A percentile compares a stretch with the other conserved stretches of the same genome.
phyloP scores from a whole-genome alignment of 2,113 vertebrate species.

The Mormyrus lacerda region DNA sequence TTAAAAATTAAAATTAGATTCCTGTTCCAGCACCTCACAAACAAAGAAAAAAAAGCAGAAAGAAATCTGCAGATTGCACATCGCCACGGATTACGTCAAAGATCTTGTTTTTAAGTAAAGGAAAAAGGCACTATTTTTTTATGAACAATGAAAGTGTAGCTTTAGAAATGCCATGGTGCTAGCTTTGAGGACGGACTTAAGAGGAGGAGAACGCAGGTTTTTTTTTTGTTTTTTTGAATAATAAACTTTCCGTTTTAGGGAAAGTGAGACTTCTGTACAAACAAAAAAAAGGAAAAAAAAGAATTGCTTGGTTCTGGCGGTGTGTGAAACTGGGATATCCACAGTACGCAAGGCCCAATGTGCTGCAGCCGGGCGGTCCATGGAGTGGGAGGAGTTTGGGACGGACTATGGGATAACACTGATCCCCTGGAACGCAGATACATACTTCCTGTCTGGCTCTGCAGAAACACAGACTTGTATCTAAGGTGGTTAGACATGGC shows the following conservation, averaged over 20 bases:
- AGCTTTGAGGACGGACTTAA: slow-evolving; percentile 71
- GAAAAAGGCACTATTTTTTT: slow-evolving; percentile 76
- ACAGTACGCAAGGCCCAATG: slow-evolving; percentile 49
- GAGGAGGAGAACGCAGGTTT: slow-evolving; percentile 60
- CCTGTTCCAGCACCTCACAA: slow-evolving; percentile 76
- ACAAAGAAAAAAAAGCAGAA: slow-evolving; percentile 65
- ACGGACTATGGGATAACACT: slow-evolving; percentile 48
- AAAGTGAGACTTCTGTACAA: slow-evolving; percentile 63
- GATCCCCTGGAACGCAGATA: slow-evolving; percentile 52
- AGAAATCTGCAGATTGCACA: slow-evolving; percentile 71
- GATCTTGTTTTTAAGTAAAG: slow-evolving; percentile 57
- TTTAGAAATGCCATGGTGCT: slow-evolving; percentile 73
- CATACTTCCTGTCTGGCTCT: slow-evolving; percentile 48
- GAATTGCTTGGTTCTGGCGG: slow-evolving; percentile 60
- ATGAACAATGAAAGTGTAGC: slow-evolving; percentile 74
- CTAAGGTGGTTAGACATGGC: slow-evolving; percentile 40
- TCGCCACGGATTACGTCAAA: slow-evolving; percentile 77
- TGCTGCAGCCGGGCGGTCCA: background rate
- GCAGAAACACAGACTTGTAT: slow-evolving; percentile 50
- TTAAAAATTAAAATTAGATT: slow-evolving; percentile 70
- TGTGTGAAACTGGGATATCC: slow-evolving; percentile 58
- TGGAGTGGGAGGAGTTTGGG: slow-evolving; percentile 46
- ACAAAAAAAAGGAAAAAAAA: slow-evolving; percentile 50
- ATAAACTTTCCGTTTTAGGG: slow-evolving; percentile 76
- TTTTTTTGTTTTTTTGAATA: slow-evolving; percentile 54